phyloP scores from a whole-genome alignment of 2,113 vertebrate species.

The Mus pahari region DNA sequence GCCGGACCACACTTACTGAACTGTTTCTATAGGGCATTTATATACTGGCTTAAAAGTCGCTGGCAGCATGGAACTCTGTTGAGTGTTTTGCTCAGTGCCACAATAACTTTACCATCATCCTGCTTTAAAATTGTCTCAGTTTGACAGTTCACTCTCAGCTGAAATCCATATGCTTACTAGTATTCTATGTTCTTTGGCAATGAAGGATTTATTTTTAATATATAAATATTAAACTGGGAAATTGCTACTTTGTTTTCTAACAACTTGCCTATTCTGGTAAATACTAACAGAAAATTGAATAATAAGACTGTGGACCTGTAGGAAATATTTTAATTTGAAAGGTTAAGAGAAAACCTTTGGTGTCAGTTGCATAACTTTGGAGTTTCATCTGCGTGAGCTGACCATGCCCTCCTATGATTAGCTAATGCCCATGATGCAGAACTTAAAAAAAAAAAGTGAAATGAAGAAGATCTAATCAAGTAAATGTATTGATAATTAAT shows the following conservation, averaged over 20 bases:
- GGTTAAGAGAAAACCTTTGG: neutral
- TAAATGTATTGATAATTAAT: neutral
- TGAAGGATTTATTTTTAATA: neutral
- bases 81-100: neutral
- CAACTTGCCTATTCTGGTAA: neutral
- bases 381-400: neutral
- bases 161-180: neutral
- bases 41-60: neutral
- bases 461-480: neutral
- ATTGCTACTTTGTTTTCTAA: neutral
- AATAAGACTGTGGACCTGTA: neutral
- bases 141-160: neutral
- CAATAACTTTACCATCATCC: neutral
- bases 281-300: neutral
- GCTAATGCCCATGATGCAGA: neutral
- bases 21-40: neutral
- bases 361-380: slow-evolving; percentile 14
- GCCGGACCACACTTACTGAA: neutral
- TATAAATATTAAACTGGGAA: neutral
- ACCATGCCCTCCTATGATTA: neutral
- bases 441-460: neutral
- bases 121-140: neutral
- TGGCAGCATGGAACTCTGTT: neutral
- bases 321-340: slow-evolving; percentile 29
- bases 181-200: slow-evolving; percentile 45